Percentiles rank a stretch among this genome's conserved stretches.
phyloP scores from a whole-genome alignment of 2,888 invertebrate species.

The Prosopocoilus inquinatus region DNA sequence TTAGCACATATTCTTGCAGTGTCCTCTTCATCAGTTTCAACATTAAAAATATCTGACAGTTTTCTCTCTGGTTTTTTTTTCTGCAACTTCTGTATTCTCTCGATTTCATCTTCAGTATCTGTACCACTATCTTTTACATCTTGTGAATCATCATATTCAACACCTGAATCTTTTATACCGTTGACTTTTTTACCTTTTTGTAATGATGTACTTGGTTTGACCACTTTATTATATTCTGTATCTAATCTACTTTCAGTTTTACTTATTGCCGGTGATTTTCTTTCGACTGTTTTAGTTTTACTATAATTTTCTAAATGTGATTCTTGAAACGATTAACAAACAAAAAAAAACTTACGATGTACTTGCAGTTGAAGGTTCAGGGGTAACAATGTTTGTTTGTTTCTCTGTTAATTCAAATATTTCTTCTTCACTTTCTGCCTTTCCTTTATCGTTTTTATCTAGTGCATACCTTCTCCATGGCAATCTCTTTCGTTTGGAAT shows the following conservation, averaged over 20 bases:
- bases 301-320: no score
- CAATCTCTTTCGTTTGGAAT: conserved; percentile 57
- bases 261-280: no score
- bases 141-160: background rate
- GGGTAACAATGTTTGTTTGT: conserved; percentile 8
- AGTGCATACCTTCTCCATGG: conserved; percentile 67
- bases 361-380: conserved; percentile 4
- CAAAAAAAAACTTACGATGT: background rate
- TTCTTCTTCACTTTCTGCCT: conserved; percentile 57
- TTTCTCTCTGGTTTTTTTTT: conserved; percentile 26
- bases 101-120: conserved; percentile 66
- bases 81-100: conserved; percentile 45
- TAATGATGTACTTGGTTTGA: no score
- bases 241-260: no score
- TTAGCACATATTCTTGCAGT: background rate
- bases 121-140: conserved; percentile 39
- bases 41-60: conserved; percentile 19
- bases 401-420: conserved; percentile 46
- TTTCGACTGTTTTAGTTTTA: no score
- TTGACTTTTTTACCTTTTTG: no score
- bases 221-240: no score
- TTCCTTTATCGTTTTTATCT: conserved; percentile 50
- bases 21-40: conserved; percentile 47
- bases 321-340: background rate
- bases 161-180: no score